Conservation (phyloP, 2,888 invertebrate genomes). For the Leucania comma region DNA sequence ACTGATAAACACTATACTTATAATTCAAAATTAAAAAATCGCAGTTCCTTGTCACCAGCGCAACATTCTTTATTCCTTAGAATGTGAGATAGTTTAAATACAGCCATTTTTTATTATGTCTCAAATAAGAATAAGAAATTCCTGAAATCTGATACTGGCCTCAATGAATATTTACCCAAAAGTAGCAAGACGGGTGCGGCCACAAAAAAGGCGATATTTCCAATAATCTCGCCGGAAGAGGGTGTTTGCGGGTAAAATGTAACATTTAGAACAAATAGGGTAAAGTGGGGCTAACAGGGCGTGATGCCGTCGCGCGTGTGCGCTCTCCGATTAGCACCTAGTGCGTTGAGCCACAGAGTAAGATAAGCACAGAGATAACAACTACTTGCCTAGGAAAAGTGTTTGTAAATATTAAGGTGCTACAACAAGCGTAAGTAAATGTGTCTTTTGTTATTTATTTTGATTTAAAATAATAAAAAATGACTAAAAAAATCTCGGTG, state of each 20-base stretch:
- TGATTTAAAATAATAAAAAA: neutral
- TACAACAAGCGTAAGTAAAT: constrained; percentile 23
- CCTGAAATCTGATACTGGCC: constrained; percentile 12
- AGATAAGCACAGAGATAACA: constrained; percentile 60
- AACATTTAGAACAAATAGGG: constrained; percentile 85
- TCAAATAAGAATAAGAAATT: constrained; percentile 2
- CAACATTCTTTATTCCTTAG: neutral
- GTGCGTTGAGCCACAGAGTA: constrained; percentile 70
- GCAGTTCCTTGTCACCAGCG: neutral
- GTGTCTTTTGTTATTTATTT: neutral
- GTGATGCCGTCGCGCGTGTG: constrained; percentile 76
- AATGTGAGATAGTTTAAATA: too few species aligned
- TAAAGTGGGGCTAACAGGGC: constrained; percentile 84
- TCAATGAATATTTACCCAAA: constrained; percentile 65
- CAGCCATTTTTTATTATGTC: neutral
- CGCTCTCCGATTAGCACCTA: constrained; percentile 85
- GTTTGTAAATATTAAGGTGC: constrained; percentile 51
- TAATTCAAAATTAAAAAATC: neutral
- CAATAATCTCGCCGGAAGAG: constrained; percentile 86
- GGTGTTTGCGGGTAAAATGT: constrained; percentile 85
- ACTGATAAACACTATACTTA: neutral
- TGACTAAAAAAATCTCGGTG: neutral
- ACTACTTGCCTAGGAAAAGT: constrained; percentile 46
- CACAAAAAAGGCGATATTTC: constrained; percentile 84
- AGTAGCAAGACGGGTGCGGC: constrained; percentile 78